Conservation (phyloP, 2,888 invertebrate genomes). For the Salticus scenicus region DNA sequence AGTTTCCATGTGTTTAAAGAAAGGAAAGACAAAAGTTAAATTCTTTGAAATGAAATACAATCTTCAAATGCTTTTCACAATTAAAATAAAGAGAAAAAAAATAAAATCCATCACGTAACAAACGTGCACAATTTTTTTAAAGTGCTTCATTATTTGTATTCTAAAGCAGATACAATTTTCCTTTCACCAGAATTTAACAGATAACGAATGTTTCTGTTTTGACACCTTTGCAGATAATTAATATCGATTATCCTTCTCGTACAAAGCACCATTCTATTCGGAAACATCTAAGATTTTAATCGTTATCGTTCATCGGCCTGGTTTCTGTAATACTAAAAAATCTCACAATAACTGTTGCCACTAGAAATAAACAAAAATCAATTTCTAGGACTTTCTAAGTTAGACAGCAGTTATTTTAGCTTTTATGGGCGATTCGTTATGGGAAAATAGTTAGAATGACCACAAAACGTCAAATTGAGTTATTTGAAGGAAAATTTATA, state of each 20-base stretch:
- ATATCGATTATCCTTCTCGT: neutral
- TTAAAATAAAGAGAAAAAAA: too few species aligned
- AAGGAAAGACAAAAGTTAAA: too few species aligned
- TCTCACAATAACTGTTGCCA: neutral
- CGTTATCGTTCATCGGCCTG: conserved; percentile 4
- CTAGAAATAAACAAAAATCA: neutral
- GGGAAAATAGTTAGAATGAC: neutral
- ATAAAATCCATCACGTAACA: too few species aligned
- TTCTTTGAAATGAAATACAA: too few species aligned
- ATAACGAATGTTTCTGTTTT: too few species aligned
- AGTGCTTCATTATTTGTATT: too few species aligned
- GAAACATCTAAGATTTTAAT: neutral
- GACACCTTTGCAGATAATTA: neutral
- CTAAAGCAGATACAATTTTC: too few species aligned
- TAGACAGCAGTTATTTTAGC: neutral
- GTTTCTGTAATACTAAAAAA: neutral
- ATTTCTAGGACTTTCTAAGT: neutral
- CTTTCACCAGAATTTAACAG: too few species aligned
- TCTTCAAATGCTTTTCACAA: too few species aligned
- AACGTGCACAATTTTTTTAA: too few species aligned
- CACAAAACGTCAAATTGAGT: neutral
- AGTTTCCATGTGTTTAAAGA: too few species aligned
- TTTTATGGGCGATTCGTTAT: conserved; percentile 7
- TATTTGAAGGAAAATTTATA: neutral
- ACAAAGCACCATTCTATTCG: neutral